Conservation (phyloP, 2,888 invertebrate genomes). For the Andrena praecox region DNA sequence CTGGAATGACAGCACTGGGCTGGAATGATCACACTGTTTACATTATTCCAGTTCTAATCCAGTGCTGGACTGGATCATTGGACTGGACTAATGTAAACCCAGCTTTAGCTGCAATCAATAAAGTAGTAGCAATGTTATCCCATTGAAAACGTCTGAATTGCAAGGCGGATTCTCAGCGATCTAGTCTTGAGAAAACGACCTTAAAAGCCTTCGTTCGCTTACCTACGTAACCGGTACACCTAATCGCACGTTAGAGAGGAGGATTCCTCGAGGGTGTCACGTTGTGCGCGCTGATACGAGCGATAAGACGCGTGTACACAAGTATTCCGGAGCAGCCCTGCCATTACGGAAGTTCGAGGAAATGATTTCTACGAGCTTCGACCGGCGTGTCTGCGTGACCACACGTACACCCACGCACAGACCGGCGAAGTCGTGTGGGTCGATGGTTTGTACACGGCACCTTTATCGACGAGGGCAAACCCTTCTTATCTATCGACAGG, state of each 20-base stretch:
- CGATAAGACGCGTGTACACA: slow-evolving; percentile 57
- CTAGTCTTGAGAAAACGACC: slow-evolving; percentile 43
- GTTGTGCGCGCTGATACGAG: slow-evolving; percentile 47
- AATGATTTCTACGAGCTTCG: slow-evolving; percentile 39
- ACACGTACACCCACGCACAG: not conserved
- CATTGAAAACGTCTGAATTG: not conserved
- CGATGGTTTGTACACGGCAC: slow-evolving; percentile 16
- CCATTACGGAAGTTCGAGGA: slow-evolving; percentile 21
- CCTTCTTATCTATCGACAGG: slow-evolving; percentile 52
- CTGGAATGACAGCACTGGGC: too few relatives aligned
- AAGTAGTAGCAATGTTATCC: not conserved
- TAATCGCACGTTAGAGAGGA: slow-evolving; percentile 58
- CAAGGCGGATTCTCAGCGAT: slow-evolving; percentile 12
- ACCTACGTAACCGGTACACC: slow-evolving; percentile 35
- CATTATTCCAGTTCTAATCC: too few relatives aligned
- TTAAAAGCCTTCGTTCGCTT: slow-evolving; percentile 24
- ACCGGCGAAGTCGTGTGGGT: not conserved
- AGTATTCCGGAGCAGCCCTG: slow-evolving; percentile 9
- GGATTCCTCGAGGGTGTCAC: slow-evolving; percentile 60
- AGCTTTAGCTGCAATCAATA: not conserved
- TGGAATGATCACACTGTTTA: too few relatives aligned
- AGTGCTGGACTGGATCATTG: too few relatives aligned
- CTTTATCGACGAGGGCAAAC: slow-evolving; percentile 39
- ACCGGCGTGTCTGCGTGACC: not conserved
- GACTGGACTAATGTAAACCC: too few relatives aligned